Percentiles rank a stretch among this genome's conserved stretches.
These are phyloP conservation scores for Tenebrosternarchus preto DNA, from an alignment of 2,113 vertebrate genomes.

Conservation along the genomic window DNA sequence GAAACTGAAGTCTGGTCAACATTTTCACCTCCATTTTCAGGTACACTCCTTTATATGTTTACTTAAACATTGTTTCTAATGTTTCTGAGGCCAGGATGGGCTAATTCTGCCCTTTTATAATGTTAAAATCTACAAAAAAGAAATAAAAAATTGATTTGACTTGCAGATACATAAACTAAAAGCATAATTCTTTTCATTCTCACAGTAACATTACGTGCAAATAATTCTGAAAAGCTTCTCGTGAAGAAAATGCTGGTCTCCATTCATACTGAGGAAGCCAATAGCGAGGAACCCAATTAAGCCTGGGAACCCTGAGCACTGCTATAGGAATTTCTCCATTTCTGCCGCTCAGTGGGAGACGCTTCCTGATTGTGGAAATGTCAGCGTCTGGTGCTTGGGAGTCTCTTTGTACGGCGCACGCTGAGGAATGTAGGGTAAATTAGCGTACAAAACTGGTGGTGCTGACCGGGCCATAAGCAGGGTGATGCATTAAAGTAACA, in stretches of 20 bases:
- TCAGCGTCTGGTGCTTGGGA: conserved; percentile 19
- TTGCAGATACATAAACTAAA: background rate
- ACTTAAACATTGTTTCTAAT: no score
- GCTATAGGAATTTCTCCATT: conserved; percentile 25
- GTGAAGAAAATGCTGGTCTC: conserved; percentile 3
- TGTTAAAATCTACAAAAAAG: background rate
- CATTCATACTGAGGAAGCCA: background rate
- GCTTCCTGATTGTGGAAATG: conserved; percentile 36
- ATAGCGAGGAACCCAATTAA: conserved; percentile 28
- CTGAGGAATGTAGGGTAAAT: conserved; percentile 21
- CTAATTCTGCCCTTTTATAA: background rate
- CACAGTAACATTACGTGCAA: background rate
- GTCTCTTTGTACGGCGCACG: conserved; percentile 1
- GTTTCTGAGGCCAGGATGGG: background rate
- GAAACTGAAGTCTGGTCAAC: no score
- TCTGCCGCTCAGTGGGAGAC: conserved; percentile 34
- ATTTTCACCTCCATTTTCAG: no score
- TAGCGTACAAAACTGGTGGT: background rate
- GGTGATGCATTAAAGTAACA: background rate
- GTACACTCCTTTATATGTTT: no score
- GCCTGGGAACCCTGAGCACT: conserved; percentile 20
- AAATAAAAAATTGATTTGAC: background rate
- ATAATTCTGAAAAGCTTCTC: background rate
- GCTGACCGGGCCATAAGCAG: background rate
- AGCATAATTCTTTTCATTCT: background rate